Base-by-base conservation (phyloP, 2,113 vertebrate genomes). In the Raja brachyura region DNA sequence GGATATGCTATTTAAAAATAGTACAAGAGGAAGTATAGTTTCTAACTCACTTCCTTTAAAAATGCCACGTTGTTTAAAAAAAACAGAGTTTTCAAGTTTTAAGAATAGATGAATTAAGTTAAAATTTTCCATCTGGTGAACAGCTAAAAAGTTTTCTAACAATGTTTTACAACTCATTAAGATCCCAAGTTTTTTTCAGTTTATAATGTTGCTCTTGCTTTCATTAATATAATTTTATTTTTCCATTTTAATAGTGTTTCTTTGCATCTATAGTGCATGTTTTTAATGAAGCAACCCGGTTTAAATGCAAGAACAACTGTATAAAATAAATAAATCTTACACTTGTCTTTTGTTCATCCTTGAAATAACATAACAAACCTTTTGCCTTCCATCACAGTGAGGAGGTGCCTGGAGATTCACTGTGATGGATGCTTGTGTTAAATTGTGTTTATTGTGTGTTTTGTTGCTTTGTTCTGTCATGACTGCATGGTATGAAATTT, bases 31-130 rank as follows among this genome's bases (percentile, higher is more conserved):
- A 92, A 68, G 22, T 28, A 0, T 39, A 33, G 86, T 68, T 90
- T 68, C n/a, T 33, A 39, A 73, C 90, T 92, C n/a, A 63, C 68
- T 92, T 92, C 90, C 90, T 92, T 73, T 18, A 73, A 25, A 92
- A 74, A 92, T 74, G 33, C 33, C 90, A 73, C 39, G 73, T 73
- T 92, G 66, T 73, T 39, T 25, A 73, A 70, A 73, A 73, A 81
- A 92, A 73, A 9, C 5, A 73, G 14, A 9, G 20, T 73, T 92
- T 54, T 20, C 25, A 61, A 88, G 56, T 88, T 88, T 88, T 31
- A 33, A 88, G n/a, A 88, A 63, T 31, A 63, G 83, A 88, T 88
- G 28, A 63, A 63, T 31, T 31, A 63, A 16, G 28, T 86, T 63
- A 6, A 86, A 86, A 86, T 63, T 63, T 88, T 63, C 59, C 83